Base-by-base conservation (phyloP, 23 tunicate species). In the Botrylloides violaceus region DNA sequence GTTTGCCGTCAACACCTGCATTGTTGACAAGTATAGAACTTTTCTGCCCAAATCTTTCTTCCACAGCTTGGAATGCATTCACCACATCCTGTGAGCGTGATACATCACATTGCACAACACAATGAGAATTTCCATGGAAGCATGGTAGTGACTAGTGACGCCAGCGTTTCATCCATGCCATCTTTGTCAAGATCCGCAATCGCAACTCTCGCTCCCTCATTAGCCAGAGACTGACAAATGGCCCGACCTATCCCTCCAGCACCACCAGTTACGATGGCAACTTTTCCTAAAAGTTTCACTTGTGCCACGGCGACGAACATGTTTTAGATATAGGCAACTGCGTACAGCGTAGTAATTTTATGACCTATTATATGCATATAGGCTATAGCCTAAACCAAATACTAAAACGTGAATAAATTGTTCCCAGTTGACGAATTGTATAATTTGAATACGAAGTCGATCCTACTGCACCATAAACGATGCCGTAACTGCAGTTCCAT, bases 11-110 rank as follows among this genome's bases (percentile, higher is more conserved):
- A 59, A 61, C 59, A 23, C 79, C 85, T 36, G 85, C 85, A 18
- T 48, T 34, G 49, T 80, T 80, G 4, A 80, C 85, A 6, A 80
- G 38, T 15, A 73, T 58, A 2, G 73, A 15, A 61, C 47, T 23
- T 30, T 33, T 25, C 5, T 12, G 35, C 2, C 72, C 30, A 6
- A 59, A n/a, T 22, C 30, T 18, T 6, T 22, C 27, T 18, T 18
- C 9, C 26, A 26, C 64, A 6, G 19, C 19, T 59, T 59, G 7
- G 64, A 59, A 59, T n/a, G 64, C 64, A 22, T 59, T 59, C 19
- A 6, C 64, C 28, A 59, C 64, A 22, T 59, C 64, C 19, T 59
- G 18, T 22, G 64, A 59, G 7, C 28, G 30, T 7, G 29, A 22
- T 6, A 59, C 27, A 22, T 59, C 64, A 7, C 26, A 18, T 59